Evolutionary conservation across 2,113 vertebrate species (phyloP), one percentile per base, ranked within the genome.

Genomic region (Bos javanicus): DNA sequence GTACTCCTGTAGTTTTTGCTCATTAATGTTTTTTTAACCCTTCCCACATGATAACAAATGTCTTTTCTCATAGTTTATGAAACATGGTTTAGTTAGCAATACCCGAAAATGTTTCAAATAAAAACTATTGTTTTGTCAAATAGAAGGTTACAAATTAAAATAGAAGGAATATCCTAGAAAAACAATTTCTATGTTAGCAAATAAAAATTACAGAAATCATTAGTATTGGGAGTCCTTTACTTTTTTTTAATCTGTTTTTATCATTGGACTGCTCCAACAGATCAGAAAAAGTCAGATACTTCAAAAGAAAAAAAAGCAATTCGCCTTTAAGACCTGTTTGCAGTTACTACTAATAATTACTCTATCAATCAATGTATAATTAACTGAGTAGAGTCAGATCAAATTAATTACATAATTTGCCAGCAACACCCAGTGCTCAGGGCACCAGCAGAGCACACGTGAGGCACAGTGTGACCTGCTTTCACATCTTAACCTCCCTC

Each of bases 311-410:
- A 36, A 52, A 92, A 62, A 96, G 36, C 33, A 97, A 30, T 14
- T 71, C 15, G 33, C 28, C 48, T 89, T 93, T 39, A 95, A 94
- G 93, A 81, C 3, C 30, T 54, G 9, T 62, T 60, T 96, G 71
- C 30, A 64, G 25, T 50, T 98, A n/a, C 25, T 96, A 95, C 82
- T 95, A 96, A 78, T 80, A 36, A 96, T 86, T 17, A 46, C 94
- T 97, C 88, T 96, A 88, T 64, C 97, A 88, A 96, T 91, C 83
- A 91, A 82, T 13, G 0, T 93, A 36, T 87, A 97, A 96, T 97
- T 98, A 96, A 83, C 2, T 96, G 48, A 52, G 43, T n/a, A 26
- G 57, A 87, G 28, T 21, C 26, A 83, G 50, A 59, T 56, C 43
- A 76, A 96, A 80, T 78, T 62, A 90, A 86, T 96, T 25, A 43